A percentile compares a stretch with the other conserved stretches of the same genome.
Conservation (phyloP, 2,888 invertebrate species). For the Orchesella flavescens region DNA sequence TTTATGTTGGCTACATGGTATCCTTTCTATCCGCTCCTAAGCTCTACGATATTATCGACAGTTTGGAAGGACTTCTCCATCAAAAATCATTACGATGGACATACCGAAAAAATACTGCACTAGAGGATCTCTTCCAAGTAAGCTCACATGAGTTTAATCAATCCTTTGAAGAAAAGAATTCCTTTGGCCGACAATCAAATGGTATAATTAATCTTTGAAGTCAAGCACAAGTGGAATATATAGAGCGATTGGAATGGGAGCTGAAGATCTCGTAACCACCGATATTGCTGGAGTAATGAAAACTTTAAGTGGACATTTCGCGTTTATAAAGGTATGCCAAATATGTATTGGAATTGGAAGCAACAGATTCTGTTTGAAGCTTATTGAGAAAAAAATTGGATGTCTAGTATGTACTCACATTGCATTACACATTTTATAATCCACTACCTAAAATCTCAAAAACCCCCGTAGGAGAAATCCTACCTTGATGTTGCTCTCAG, state of each 20-base stretch:
- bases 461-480: constrained; percentile 66
- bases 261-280: constrained; percentile 51
- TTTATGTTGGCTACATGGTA: constrained; percentile 71
- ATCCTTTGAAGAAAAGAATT: neutral
- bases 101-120: constrained; percentile 67
- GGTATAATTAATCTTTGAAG: constrained; percentile 43
- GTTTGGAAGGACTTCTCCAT: constrained; percentile 65
- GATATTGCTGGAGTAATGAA: constrained; percentile 65
- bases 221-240: constrained; percentile 65
- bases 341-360: no score
- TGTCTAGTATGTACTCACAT: neutral
- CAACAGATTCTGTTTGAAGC: neutral
- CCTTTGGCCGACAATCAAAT: neutral
- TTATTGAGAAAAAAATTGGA: neutral
- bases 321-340: no score
- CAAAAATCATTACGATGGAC: constrained; percentile 69
- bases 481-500: constrained; percentile 70
- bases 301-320: no score
- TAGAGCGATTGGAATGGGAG: constrained; percentile 66
- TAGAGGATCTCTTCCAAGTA: constrained; percentile 64
- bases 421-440: neutral
- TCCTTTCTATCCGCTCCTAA: constrained; percentile 70
- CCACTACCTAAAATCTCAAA: no score
- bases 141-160: neutral
- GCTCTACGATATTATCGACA: constrained; percentile 67